These are phyloP conservation scores for Cryptotermes secundus DNA, from an alignment of 1,140 invertebrate species.

Conservation along the genomic window DNA sequence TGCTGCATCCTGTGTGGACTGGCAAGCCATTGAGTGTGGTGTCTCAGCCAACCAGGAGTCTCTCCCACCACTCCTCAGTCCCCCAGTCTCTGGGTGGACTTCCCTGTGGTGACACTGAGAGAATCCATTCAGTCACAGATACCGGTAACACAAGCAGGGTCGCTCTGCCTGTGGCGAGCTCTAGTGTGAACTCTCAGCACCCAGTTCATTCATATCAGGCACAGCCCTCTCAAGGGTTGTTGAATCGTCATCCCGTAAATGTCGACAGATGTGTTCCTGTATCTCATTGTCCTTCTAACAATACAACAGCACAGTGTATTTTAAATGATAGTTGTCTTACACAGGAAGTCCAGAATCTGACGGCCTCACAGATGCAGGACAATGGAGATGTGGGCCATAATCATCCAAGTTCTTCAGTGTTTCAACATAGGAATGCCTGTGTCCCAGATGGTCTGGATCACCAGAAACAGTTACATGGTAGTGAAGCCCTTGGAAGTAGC, in stretches of 20 bases:
- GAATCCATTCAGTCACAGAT: background rate
- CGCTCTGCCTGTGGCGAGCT: background rate
- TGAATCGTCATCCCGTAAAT: background rate
- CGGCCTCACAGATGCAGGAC: background rate
- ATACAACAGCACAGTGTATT: no score
- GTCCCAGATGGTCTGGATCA: background rate
- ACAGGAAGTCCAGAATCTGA: background rate
- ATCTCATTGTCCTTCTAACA: background rate
- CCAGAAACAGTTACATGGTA: background rate
- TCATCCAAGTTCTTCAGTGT: background rate
- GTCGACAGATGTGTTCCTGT: background rate
- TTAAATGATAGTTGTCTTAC: background rate
- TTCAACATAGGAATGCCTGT: background rate
- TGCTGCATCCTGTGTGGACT: slow-evolving; percentile 29
- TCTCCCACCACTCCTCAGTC: background rate
- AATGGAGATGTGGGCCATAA: background rate
- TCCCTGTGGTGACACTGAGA: background rate
- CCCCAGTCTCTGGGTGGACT: no score
- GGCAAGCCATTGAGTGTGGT: background rate
- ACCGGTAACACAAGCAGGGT: background rate
- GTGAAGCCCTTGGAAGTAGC: background rate
- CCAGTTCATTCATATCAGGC: background rate
- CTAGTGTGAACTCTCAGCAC: background rate
- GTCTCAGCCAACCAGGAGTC: background rate
- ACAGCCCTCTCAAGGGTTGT: background rate